Percentiles rank a stretch among this genome's conserved stretches.
These are phyloP conservation scores for Calosoma granatense DNA, from an alignment of 1,140 invertebrate genomes.

Conservation along the genomic window DNA sequence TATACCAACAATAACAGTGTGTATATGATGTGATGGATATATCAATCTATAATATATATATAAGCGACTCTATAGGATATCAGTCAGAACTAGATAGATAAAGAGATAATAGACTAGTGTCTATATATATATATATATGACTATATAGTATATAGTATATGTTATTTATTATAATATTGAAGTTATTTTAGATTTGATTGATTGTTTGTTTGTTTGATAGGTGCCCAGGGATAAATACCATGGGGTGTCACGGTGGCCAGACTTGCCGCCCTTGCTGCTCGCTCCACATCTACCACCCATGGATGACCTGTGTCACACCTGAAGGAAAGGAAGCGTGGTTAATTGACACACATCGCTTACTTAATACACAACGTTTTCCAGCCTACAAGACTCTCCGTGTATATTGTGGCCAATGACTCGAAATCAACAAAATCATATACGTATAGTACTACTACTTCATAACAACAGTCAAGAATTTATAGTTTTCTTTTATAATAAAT, in stretches of 20 bases:
- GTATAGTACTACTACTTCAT: too few species aligned
- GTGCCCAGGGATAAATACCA: conserved; percentile 52
- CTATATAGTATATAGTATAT: too few species aligned
- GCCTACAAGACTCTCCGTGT: conserved; percentile 29
- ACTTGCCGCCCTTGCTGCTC: conserved; percentile 34
- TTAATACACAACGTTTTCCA: conserved; percentile 33
- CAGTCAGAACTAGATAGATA: too few species aligned
- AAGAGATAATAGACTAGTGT: too few species aligned
- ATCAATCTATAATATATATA: too few species aligned
- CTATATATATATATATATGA: too few species aligned
- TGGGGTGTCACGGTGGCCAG: conserved; percentile 44
- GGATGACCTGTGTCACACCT: conserved; percentile 23
- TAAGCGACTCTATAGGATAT: too few species aligned
- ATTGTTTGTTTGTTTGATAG: conserved; percentile 19
- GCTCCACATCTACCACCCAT: conserved; percentile 17
- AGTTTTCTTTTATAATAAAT: too few species aligned
- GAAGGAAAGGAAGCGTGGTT: conserved; percentile 37
- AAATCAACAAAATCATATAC: background rate
- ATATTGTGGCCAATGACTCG: background rate
- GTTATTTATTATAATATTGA: conserved; percentile 2
- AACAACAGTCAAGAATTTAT: too few species aligned
- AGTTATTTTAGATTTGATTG: background rate
- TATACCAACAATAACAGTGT: too few species aligned
- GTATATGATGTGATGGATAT: too few species aligned
- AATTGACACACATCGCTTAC: conserved; percentile 31